A percentile compares a stretch with the other conserved stretches of the same genome.
These are phyloP conservation scores for Argyresthia goedartella DNA, from an alignment of 2,888 invertebrate genomes.

Conservation along the genomic window DNA sequence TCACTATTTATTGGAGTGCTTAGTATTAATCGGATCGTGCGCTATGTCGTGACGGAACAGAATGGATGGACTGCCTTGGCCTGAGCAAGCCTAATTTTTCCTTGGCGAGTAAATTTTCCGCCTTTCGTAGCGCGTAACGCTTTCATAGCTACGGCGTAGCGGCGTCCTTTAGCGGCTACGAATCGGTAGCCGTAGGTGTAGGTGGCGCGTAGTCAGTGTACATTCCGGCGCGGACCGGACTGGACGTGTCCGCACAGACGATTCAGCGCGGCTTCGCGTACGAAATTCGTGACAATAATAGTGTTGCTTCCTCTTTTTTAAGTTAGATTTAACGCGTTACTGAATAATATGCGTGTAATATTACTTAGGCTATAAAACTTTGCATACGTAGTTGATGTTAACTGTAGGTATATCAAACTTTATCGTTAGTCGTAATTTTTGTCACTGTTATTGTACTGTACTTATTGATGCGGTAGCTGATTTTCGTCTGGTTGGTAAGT, in stretches of 20 bases:
- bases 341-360: not conserved
- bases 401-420: not conserved
- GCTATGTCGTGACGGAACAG: slow-evolving; percentile 43
- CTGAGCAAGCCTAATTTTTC: slow-evolving; percentile 53
- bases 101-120: slow-evolving; percentile 40
- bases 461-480: not conserved
- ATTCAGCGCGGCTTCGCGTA: slow-evolving; percentile 30
- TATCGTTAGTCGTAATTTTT: not conserved
- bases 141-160: slow-evolving; percentile 17
- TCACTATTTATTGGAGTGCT: slow-evolving; percentile 68
- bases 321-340: slow-evolving; percentile 24
- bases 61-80: slow-evolving; percentile 60
- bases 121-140: slow-evolving; percentile 9
- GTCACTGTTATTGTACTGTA: not conserved
- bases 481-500: not conserved
- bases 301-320: slow-evolving; percentile 64
- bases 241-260: slow-evolving; percentile 39
- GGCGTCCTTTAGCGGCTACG: no score
- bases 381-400: slow-evolving; percentile 1
- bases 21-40: slow-evolving; percentile 64
- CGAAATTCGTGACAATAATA: slow-evolving; percentile 67
- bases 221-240: slow-evolving; percentile 36
- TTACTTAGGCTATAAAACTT: not conserved
- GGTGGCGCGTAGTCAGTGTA: slow-evolving; percentile 32
- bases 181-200: not conserved